A percentile compares a stretch with the other conserved stretches of the same genome.
These are phyloP conservation scores for Tineola bisselliella DNA, from an alignment of 2,888 invertebrate genomes.

Conservation along the genomic window DNA sequence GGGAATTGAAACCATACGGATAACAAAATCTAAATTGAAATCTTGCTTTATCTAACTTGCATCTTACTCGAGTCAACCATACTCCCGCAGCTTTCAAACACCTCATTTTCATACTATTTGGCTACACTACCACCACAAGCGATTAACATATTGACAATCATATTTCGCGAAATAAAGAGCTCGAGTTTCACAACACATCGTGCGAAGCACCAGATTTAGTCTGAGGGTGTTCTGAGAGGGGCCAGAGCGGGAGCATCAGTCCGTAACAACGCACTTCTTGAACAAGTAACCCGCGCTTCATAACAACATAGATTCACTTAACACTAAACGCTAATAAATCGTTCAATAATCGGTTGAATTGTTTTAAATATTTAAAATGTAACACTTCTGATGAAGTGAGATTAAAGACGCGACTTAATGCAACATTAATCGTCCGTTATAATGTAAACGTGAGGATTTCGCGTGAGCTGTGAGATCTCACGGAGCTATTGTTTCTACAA, in stretches of 20 bases:
- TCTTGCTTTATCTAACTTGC: constrained; percentile 45
- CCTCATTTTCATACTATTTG: constrained; percentile 48
- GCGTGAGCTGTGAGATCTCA: constrained; percentile 45
- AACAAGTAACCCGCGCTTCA: constrained; percentile 46
- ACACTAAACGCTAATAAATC: constrained; percentile 2
- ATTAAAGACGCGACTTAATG: constrained; percentile 22
- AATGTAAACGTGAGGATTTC: constrained; percentile 7
- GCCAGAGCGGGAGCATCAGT: constrained; percentile 47
- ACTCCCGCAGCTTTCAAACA: constrained; percentile 62
- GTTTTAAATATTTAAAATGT: not conserved
- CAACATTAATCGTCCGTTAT: constrained; percentile 23
- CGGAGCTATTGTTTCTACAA: constrained; percentile 54
- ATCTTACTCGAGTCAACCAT: constrained; percentile 65
- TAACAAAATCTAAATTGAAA: constrained; percentile 58
- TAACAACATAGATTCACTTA: constrained; percentile 23
- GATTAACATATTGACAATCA: not conserved
- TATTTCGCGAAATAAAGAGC: constrained; percentile 1
- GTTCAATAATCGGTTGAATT: not conserved
- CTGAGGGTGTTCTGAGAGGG: constrained; percentile 35
- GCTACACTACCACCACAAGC: not conserved
- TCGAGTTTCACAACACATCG: constrained; percentile 4
- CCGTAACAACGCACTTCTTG: constrained; percentile 59
- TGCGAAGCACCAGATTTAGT: not conserved
- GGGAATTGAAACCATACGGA: constrained; percentile 42
- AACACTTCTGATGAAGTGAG: not conserved